Base-by-base conservation (phyloP, 2,888 invertebrate species). In the Lasioglossum lativentre region DNA sequence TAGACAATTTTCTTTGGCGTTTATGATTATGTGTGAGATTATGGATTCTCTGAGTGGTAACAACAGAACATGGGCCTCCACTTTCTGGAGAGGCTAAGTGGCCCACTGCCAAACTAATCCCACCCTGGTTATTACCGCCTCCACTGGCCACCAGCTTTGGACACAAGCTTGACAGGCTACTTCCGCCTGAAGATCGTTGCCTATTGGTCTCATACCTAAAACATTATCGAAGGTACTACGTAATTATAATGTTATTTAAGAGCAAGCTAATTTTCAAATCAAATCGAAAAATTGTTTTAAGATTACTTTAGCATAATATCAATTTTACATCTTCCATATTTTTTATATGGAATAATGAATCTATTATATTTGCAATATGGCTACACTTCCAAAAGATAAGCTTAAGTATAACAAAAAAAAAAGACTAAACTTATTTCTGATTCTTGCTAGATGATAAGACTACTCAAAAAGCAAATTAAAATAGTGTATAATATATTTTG, bases 171-270 rank as follows among this genome's bases (percentile, higher is more conserved):
- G 94, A 94, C 86, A 95, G 92, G 85, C 93, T 93, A 89, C 93
- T 93, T 90, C 94, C 94, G 84, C 94, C 93, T 85, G 95, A 93
- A 90, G 94, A 92, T 87, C 94, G 93, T 89, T 95, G 95, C 92
- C 95, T 94, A 86, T 94, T 95, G 92, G 95, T 94, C 91, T 95
- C 95, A 95, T 95, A 95, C 95, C 95, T 95, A 91, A n/a, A 94
- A 94, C 83, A 85, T 66, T 42, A 8, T 79, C 63, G 30, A 56
- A 70, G 14, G 42, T 59, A 23, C 45, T 68, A 56, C 40, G 66
- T 85, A 85, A 86, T 45, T 77, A 66, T 73, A 27, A 42, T 4
- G 23, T n/a, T 27, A 59, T 19, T 68, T 47, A 38, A 23, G 27
- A 40, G 0, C 12, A 52, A 75, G 63, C 79, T 66, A 38, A 19